These are phyloP conservation scores for Drosophila oshimai DNA, from an alignment of 1,140 invertebrate genomes.

Conservation along the genomic window DNA sequence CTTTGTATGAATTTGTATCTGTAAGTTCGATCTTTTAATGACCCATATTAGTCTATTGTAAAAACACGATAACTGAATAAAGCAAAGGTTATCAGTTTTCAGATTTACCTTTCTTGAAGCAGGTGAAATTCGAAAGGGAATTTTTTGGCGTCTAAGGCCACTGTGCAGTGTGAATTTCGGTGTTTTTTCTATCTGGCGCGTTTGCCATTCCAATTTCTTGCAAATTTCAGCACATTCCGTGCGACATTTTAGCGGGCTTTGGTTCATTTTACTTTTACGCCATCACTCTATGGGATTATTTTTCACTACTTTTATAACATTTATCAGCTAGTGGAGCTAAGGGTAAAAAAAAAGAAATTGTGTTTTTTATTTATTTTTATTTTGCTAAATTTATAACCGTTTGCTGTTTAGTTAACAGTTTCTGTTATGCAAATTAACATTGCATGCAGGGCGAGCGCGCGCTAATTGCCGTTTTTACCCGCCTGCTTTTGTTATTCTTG, in stretches of 20 bases:
- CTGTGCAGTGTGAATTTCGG: conserved; percentile 19
- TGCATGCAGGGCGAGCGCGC: conserved; percentile 11
- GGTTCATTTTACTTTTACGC: conserved; percentile 45
- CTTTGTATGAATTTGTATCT: too few species aligned
- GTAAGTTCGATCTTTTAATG: too few species aligned
- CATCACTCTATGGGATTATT: neutral
- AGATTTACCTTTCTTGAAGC: conserved; percentile 1
- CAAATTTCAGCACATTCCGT: conserved; percentile 72
- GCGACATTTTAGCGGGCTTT: conserved; percentile 42
- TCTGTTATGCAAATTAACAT: conserved; percentile 40
- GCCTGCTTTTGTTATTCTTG: neutral
- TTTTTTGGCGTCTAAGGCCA: neutral
- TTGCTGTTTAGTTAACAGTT: conserved; percentile 26
- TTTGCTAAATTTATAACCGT: neutral
- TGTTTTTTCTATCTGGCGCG: conserved; percentile 26
- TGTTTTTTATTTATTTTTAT: neutral
- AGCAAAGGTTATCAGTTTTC: neutral
- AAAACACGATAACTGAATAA: too few species aligned
- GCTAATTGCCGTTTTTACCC: conserved; percentile 40
- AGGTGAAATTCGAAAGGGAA: neutral
- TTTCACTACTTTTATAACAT: conserved; percentile 2
- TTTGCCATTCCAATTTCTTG: conserved; percentile 43
- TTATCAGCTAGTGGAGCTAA: conserved; percentile 17
- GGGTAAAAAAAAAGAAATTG: neutral
- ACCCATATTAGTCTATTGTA: too few species aligned